Base-by-base conservation (phyloP, 2,888 invertebrate species). In the Leptinotarsa rubiginosa region DNA sequence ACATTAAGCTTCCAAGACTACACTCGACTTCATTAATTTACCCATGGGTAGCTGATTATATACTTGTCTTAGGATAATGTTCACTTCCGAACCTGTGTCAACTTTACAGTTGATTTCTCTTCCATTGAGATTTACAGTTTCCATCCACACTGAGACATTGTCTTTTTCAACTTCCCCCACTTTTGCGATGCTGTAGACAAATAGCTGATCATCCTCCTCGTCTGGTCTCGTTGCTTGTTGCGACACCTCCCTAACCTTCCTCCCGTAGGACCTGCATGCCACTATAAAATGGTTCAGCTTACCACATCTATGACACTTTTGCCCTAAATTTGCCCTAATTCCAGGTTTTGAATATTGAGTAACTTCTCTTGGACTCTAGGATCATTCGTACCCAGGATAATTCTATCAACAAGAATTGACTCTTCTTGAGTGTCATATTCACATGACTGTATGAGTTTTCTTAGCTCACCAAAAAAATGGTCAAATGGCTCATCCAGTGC, bases 341-440 rank as follows among this genome's bases (percentile, higher is more conserved):
- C 25, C 62, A 70, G 20, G 49, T 52, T 64, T 65, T 70, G 16
- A n/a, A 41, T 65, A 25, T 49, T 64, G 25, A 25, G 25, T 25
- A 25, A 25, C 25, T 25, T 25, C 25, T 25, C 25, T 25, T 25
- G 25, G 25, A 64, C 47, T 64, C 50, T 65, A 50, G 70, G 41
- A 18, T 54, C 64, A 18, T 65, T 71, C 5, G 54, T 71, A 12
- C 71, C 71, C 47, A 72, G 47, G 50, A 73, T 73, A 12, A 68
- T 69, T 18, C 73, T 68, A 65, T 73, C 73, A 50, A 69, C 54
- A 31, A 73, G 41, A 52, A 73, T 69, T 49, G 56, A 66, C 5
- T 67, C 62, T 64, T 69, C 69, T 54, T 73, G 69, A 22, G 52
- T 47, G n/a, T 69, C 64, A 65, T 68, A 73, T 56, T 69, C 69